Conservation (phyloP, 2,797 vertebrate species). For the Callimico goeldii region DNA sequence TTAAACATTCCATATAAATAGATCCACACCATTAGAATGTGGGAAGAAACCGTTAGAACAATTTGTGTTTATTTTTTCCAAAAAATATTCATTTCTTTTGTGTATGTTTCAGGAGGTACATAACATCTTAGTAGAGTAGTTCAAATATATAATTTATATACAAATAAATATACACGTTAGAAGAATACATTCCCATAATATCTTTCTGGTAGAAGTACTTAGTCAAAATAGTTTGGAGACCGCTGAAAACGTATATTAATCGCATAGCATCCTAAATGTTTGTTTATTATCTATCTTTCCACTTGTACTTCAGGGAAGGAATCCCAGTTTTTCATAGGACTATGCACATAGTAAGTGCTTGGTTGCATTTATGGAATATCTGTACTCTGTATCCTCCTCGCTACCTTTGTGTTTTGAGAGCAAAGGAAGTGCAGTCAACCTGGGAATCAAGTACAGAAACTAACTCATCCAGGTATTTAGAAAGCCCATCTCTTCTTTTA, state of each 20-base stretch:
- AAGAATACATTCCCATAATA: neutral
- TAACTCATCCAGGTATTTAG: neutral
- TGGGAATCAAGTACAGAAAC: neutral
- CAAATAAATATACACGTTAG: neutral
- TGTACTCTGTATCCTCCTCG: neutral
- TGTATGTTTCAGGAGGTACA: neutral
- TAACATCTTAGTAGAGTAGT: neutral
- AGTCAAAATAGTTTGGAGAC: neutral
- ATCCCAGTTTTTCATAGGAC: neutral
- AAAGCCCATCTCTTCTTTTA: slow-evolving; percentile 2
- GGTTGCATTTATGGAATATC: neutral
- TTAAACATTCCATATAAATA: neutral
- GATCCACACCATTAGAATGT: neutral
- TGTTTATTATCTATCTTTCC: neutral
- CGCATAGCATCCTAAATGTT: neutral
- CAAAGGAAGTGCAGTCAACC: neutral
- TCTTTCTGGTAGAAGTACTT: neutral
- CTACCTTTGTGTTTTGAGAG: neutral
- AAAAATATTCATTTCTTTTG: neutral
- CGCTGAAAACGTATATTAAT: neutral
- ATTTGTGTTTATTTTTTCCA: slow-evolving; percentile 1
- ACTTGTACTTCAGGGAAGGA: neutral
- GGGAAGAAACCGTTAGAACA: neutral
- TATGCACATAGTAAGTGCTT: neutral
- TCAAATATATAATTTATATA: neutral